Conservation (phyloP, 1,140 invertebrate genomes). For the Caenorhabditis briggsae region DNA sequence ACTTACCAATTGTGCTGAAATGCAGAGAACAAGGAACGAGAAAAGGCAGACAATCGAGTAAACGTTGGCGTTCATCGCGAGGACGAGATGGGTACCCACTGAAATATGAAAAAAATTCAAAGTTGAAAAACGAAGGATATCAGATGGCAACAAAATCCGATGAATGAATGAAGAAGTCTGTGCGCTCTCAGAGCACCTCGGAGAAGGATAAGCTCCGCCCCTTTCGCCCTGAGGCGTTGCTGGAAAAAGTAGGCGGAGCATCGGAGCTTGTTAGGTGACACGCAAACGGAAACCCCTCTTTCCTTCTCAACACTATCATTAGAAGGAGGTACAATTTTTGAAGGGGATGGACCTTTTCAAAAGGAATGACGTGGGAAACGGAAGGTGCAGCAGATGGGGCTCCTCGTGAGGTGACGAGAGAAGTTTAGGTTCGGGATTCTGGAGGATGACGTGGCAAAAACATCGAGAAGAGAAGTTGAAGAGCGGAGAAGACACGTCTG, state of each 20-base stretch:
- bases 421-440: not conserved
- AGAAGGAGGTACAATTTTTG: not conserved
- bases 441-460: conserved; percentile 1
- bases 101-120: not conserved
- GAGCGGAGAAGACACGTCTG: not conserved
- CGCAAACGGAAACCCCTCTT: conserved; percentile 32
- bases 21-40: conserved; percentile 48
- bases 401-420: not conserved
- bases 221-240: not conserved
- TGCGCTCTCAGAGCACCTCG: not conserved
- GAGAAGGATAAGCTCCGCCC: not conserved
- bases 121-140: not conserved
- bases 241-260: conserved; percentile 6
- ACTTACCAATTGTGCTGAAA: conserved; percentile 55
- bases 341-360: not conserved
- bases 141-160: not conserved
- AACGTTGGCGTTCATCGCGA: conserved; percentile 44
- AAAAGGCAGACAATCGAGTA: conserved; percentile 48
- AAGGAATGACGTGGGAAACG: not conserved
- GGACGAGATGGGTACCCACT: conserved; percentile 52
- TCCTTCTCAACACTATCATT: not conserved
- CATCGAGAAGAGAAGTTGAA: not conserved
- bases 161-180: not conserved
- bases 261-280: conserved; percentile 4
- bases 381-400: not conserved